Conservation (phyloP, 2,797 vertebrate species). For the Malacoraja senta region DNA sequence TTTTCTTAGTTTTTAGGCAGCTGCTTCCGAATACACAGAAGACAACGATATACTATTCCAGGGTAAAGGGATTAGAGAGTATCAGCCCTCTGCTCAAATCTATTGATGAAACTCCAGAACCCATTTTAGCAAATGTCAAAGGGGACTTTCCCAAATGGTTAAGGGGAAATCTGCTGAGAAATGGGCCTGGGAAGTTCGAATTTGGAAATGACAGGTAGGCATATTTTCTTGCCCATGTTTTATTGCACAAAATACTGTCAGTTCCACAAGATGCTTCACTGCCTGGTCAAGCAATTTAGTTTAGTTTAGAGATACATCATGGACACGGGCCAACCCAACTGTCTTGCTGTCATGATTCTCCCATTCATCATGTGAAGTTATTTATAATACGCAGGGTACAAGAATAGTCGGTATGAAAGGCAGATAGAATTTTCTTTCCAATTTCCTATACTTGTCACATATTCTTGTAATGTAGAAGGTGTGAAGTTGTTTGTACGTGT, state of each 20-base stretch:
- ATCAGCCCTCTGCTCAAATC: conserved; percentile 64
- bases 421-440: too few relatives aligned
- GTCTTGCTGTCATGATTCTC: not conserved
- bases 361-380: not conserved
- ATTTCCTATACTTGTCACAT: too few relatives aligned
- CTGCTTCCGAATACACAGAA: conserved; percentile 40
- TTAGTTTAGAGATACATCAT: too few relatives aligned
- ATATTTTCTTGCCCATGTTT: not conserved
- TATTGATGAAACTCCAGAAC: conserved; percentile 67
- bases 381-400: not conserved
- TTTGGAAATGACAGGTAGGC: conserved; percentile 81
- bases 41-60: conserved; percentile 41
- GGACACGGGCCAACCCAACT: too few relatives aligned
- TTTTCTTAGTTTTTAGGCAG: conserved; percentile 48
- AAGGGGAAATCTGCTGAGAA: conserved; percentile 72
- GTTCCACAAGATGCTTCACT: not conserved
- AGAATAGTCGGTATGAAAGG: not conserved
- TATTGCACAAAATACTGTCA: not conserved
- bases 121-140: conserved; percentile 58
- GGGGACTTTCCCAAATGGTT: conserved; percentile 81
- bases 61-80: conserved; percentile 56
- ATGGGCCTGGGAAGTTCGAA: conserved; percentile 86
- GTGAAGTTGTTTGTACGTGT: too few relatives aligned
- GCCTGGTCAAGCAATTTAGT: not conserved
- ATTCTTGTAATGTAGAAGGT: too few relatives aligned